Evolutionary conservation across 2,888 invertebrate genomes (phyloP).

Genomic region (Abscondita cerata): DNA sequence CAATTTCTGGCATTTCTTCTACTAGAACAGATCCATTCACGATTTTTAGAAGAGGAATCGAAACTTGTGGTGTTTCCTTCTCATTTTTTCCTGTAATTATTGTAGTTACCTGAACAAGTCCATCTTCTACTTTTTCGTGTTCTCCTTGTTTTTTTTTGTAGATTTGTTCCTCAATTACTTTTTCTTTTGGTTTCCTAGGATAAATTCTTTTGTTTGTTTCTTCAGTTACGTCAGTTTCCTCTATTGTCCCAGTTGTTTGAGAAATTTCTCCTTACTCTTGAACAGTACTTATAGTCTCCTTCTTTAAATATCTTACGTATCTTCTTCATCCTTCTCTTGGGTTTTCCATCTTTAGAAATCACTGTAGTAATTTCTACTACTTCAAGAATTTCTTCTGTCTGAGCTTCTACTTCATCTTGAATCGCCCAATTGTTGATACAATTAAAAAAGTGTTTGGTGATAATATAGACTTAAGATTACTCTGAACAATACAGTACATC

Average conservation of each 20-base stretch:
- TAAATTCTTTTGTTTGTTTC: slow-evolving; percentile 44
- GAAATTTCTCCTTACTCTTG: slow-evolving; percentile 53
- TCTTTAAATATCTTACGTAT: slow-evolving; percentile 22
- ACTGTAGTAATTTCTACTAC: slow-evolving; percentile 52
- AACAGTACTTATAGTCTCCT: slow-evolving; percentile 47
- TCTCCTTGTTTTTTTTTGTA: slow-evolving; percentile 13
- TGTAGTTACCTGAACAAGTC: slow-evolving; percentile 24
- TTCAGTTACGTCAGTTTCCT: slow-evolving; percentile 41
- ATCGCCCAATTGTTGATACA: too few relatives aligned
- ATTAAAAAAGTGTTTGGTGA: too few relatives aligned
- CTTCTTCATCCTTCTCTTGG: slow-evolving; percentile 46
- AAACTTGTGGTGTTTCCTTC: slow-evolving; percentile 46
- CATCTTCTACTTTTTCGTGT: slow-evolving; percentile 31
- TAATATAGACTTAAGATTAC: too few relatives aligned
- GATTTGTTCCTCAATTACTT: slow-evolving; percentile 32
- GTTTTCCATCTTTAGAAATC: slow-evolving; percentile 49
- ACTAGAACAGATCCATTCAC: slow-evolving; percentile 34
- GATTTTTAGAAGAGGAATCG: slow-evolving; percentile 14
- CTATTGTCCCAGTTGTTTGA: slow-evolving; percentile 48
- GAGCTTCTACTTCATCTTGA: too few relatives aligned
- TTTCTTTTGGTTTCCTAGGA: neutral
- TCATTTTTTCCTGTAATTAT: slow-evolving; percentile 44
- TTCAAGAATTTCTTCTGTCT: slow-evolving; percentile 44
- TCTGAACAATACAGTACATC: too few relatives aligned
- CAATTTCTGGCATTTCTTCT: slow-evolving; percentile 43